phyloP scores from a whole-genome alignment of 2,888 invertebrate species.

The Campopleginae sp. region DNA sequence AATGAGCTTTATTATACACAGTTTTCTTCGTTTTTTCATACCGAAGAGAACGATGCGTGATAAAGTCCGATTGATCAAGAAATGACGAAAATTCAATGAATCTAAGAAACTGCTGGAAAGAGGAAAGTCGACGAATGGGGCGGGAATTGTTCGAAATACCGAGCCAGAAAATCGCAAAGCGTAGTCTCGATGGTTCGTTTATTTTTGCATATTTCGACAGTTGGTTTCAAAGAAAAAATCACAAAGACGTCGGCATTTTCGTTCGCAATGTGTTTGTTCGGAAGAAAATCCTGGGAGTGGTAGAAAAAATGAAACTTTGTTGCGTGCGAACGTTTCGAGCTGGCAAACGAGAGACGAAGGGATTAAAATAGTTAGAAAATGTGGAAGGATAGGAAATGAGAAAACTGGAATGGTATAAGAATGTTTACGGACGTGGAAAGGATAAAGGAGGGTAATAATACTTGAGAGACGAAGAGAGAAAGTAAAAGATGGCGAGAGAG shows the following conservation, averaged over 20 bases:
- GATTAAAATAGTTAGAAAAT: conserved; percentile 8
- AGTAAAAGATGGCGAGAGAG: conserved; percentile 34
- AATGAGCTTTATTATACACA: too few species aligned
- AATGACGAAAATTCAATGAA: too few species aligned
- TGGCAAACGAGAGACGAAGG: not conserved
- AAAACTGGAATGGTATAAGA: conserved; percentile 69
- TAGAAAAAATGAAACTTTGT: not conserved
- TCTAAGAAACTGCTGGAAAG: too few species aligned
- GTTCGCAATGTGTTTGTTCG: not conserved
- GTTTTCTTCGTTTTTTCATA: too few species aligned
- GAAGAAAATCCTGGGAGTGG: not conserved
- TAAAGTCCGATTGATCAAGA: too few species aligned
- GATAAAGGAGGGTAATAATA: conserved; percentile 77
- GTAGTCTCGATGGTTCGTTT: not conserved
- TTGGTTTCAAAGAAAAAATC: not conserved
- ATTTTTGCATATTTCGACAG: not conserved
- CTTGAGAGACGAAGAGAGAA: conserved; percentile 61
- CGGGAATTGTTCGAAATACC: too few species aligned
- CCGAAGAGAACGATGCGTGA: too few species aligned
- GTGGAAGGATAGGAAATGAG: conserved; percentile 25
- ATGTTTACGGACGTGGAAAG: conserved; percentile 81
- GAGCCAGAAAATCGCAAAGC: too few species aligned
- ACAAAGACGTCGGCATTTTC: not conserved
- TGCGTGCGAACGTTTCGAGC: not conserved
- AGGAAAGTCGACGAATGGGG: too few species aligned